Evolutionary conservation across 2,797 vertebrate species (phyloP), one percentile per base, ranked within the genome.

Genomic region (Eremophila alpestris): DNA sequence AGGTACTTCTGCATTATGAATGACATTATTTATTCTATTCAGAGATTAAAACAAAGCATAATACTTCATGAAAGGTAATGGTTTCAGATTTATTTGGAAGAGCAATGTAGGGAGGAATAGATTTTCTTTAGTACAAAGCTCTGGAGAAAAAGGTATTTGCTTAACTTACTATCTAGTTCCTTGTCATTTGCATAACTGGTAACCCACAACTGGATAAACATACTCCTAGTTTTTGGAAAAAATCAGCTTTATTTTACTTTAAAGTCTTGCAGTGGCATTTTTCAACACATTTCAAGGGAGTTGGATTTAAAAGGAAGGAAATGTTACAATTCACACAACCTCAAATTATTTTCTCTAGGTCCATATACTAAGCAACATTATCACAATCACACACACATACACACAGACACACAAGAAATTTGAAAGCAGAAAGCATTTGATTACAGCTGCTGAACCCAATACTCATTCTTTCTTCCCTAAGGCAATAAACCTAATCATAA

Each of bases 71-170:
- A 76, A 18, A 91, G 22, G 12, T 30, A 74, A 43, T 58, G 9
- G 5, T 49, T 89, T 69, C 65, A 63, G 48, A 67, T 16, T 49
- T 21, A 27, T 82, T 58, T 81, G 6, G 9, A 29, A 74, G 10
- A 10, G 8, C 13, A 27, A 63, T 11, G 2, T 24, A 63, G 2
- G 0, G 2, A 3, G 2, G 3, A 58, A 52, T 30, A 59, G 6
- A 51, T 41, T 45, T 69, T 77, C 21, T 63, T 58, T 48, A 63
- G 30, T 55, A 48, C 26, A 75, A 92, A 51, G 6, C 40, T 83
- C 43, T 48, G 23, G 46, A 82, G 38, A 49, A 70, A 82, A 59
- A 36, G 0, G 1, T 75, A 9, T 62, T 80, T 56, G 10, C 38
- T 86, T 67, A 64, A 22, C 8, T 59, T 82, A 36, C 7, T 7